Percentiles rank a stretch among this genome's conserved stretches.
These are phyloP conservation scores for Pavo muticus DNA, from an alignment of 2,113 vertebrate species.

Conservation along the genomic window DNA sequence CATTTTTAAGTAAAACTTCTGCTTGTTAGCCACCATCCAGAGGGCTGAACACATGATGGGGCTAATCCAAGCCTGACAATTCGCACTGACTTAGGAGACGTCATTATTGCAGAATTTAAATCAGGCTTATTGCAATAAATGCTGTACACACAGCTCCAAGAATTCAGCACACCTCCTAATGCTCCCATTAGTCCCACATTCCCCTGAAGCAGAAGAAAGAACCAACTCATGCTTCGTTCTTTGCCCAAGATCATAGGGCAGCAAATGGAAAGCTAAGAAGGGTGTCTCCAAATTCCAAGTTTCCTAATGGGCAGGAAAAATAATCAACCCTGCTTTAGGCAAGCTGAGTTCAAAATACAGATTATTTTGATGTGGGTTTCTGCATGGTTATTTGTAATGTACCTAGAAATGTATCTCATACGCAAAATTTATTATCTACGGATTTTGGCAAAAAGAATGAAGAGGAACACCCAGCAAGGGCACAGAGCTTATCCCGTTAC, in stretches of 20 bases:
- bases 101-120: background rate
- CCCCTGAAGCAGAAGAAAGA: background rate
- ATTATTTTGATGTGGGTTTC: background rate
- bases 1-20: conserved; percentile 3
- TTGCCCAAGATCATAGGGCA: background rate
- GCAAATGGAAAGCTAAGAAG: background rate
- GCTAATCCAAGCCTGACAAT: conserved; percentile 12
- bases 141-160: background rate
- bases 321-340: background rate
- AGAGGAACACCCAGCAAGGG: background rate
- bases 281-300: background rate
- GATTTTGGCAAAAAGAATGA: background rate
- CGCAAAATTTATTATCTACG: background rate
- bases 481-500: background rate
- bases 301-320: background rate
- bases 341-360: background rate
- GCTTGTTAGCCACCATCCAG: background rate
- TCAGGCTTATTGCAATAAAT: background rate
- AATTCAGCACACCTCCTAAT: background rate
- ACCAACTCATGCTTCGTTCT: background rate
- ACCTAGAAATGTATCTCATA: background rate
- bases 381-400: background rate
- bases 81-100: background rate
- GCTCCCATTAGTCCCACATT: background rate
- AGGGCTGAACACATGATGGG: background rate